These are phyloP conservation scores for Uromys caudimaculatus DNA, from an alignment of 2,797 vertebrate species.

Conservation along the genomic window DNA sequence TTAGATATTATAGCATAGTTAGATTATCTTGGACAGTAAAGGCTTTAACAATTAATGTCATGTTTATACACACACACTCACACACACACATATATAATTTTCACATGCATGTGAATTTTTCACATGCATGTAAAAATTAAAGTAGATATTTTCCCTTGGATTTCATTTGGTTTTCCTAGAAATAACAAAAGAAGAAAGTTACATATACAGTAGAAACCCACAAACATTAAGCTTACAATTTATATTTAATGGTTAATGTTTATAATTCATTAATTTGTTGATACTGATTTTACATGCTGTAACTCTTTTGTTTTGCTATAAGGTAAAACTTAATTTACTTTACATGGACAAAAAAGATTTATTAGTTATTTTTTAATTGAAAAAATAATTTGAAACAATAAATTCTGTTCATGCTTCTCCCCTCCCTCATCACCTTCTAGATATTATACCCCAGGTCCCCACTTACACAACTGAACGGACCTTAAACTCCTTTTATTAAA, in stretches of 20 bases:
- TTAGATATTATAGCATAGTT: background rate
- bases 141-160: background rate
- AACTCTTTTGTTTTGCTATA: background rate
- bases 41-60: background rate
- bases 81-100: too few relatives aligned
- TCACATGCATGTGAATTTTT: background rate
- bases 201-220: background rate
- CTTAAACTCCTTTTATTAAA: background rate
- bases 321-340: background rate
- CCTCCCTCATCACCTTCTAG: background rate
- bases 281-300: background rate
- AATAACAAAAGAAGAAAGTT: background rate
- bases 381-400: background rate
- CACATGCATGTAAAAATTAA: background rate
- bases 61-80: background rate
- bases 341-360: background rate
- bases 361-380: background rate
- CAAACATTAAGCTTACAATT: background rate
- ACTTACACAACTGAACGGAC: background rate
- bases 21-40: background rate
- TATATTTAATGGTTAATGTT: too few relatives aligned
- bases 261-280: background rate
- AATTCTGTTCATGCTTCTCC: background rate
- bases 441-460: background rate
- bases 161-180: background rate